Percentiles rank a stretch among this genome's conserved stretches.
Evolutionary conservation across 2,113 vertebrate genomes (phyloP).

Genomic region (Tenrec ecaudatus): DNA sequence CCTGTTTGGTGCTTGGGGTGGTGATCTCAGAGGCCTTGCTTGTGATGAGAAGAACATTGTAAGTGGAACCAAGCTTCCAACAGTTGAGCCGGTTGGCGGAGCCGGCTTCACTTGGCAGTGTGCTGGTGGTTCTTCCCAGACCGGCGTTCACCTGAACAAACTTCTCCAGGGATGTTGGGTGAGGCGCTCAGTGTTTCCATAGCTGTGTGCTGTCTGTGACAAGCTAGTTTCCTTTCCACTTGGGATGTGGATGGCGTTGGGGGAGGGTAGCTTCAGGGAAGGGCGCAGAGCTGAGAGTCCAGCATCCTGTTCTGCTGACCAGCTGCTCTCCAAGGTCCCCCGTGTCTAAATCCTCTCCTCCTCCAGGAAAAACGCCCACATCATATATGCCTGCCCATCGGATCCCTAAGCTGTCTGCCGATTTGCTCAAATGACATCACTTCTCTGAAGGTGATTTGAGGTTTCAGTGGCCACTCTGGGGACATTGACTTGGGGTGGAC

Average conservation of each 20-base stretch:
- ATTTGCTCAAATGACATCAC: background rate
- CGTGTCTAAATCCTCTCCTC: fast-evolving
- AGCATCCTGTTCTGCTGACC: fast-evolving
- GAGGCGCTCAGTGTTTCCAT: background rate
- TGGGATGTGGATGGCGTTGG: background rate
- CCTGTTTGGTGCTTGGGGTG: fast-evolving
- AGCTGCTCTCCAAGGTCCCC: too few species aligned
- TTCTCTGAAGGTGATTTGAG: background rate
- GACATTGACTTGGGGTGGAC: background rate
- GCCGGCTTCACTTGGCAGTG: too few species aligned
- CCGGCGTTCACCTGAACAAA: fast-evolving
- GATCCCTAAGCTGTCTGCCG: fast-evolving
- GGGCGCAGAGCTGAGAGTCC: background rate
- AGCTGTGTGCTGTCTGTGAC: background rate
- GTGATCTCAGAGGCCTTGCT: background rate
- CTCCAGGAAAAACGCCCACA: fast-evolving
- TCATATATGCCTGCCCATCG: background rate
- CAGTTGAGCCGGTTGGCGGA: background rate
- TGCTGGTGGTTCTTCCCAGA: background rate
- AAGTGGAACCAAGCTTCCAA: too few species aligned
- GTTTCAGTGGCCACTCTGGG: background rate
- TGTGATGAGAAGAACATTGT: too few species aligned
- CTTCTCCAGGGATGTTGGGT: background rate
- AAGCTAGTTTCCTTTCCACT: too few species aligned
- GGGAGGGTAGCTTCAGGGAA: background rate